A percentile compares a stretch with the other conserved stretches of the same genome.
phyloP scores from a whole-genome alignment of 2,888 invertebrate species.

The Himalopsyche tibetana region DNA sequence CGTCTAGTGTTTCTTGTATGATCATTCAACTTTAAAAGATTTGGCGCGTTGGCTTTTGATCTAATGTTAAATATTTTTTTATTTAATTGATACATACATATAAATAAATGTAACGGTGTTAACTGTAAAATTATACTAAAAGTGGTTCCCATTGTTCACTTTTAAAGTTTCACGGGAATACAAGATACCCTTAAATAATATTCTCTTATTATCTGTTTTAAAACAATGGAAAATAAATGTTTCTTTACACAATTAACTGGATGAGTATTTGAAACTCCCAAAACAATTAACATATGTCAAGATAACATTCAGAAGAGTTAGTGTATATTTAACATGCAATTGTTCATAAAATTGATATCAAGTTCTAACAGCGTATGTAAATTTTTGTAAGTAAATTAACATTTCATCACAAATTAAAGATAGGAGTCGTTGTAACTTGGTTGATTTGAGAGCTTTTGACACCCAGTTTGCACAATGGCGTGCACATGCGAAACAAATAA shows the following conservation, averaged over 20 bases:
- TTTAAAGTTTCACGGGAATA: not conserved
- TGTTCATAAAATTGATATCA: slow-evolving; percentile 34
- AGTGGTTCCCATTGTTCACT: too few relatives aligned
- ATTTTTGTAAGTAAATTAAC: not conserved
- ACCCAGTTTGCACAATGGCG: not conserved
- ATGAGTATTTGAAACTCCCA: slow-evolving; percentile 14
- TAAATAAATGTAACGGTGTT: too few relatives aligned
- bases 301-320: not conserved
- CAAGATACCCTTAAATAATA: not conserved
- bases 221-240: slow-evolving; percentile 20
- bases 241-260: not conserved
- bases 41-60: too few relatives aligned
- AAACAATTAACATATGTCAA: slow-evolving; percentile 26
- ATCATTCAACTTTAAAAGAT: too few relatives aligned
- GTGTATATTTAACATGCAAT: not conserved
- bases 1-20: too few relatives aligned
- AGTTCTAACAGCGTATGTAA: not conserved
- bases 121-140: too few relatives aligned
- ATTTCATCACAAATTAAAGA: slow-evolving; percentile 34
- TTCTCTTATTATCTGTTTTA: not conserved
- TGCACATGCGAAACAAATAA: not conserved
- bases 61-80: too few relatives aligned
- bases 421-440: not conserved
- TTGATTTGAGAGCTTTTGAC: slow-evolving; percentile 26
- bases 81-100: too few relatives aligned